Evolutionary conservation across 2,888 invertebrate genomes (phyloP).

Genomic region (Oscheius myriophilus): DNA sequence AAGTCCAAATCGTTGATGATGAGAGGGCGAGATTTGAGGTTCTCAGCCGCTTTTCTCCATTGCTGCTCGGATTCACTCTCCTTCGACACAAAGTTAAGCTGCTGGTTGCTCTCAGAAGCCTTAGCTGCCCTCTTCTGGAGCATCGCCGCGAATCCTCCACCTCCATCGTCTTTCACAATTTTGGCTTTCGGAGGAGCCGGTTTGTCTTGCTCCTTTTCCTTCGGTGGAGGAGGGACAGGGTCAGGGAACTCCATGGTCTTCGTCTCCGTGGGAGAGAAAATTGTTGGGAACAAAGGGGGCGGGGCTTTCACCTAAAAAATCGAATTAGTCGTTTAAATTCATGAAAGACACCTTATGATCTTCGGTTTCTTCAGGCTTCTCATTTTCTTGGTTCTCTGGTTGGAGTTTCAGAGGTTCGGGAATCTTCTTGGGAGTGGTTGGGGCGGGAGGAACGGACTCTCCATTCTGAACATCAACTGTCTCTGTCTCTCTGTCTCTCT

Average conservation of each 20-base stretch:
- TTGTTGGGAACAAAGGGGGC: slow-evolving; percentile 64
- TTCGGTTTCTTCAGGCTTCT: slow-evolving; percentile 23
- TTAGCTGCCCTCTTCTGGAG: slow-evolving; percentile 66
- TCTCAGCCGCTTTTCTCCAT: slow-evolving; percentile 82
- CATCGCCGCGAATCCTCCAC: slow-evolving; percentile 63
- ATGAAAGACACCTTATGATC: slow-evolving; percentile 6
- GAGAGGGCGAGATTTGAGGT: slow-evolving; percentile 75
- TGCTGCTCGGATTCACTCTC: slow-evolving; percentile 80
- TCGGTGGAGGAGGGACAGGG: slow-evolving; percentile 8
- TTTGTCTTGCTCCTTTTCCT: slow-evolving; percentile 35
- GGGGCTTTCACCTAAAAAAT: slow-evolving; percentile 60
- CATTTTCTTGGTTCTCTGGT: slow-evolving; percentile 48
- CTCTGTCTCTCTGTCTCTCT: too few species aligned
- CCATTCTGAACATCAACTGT: background rate
- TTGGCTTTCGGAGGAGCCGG: slow-evolving; percentile 50
- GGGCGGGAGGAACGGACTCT: background rate
- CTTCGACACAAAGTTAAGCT: slow-evolving; percentile 44
- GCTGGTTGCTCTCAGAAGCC: slow-evolving; percentile 47
- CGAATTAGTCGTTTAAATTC: background rate
- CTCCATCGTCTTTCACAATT: slow-evolving; percentile 52
- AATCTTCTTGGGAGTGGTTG: slow-evolving; percentile 31
- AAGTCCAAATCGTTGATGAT: slow-evolving; percentile 93
- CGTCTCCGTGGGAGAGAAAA: slow-evolving; percentile 69
- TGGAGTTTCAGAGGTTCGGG: slow-evolving; percentile 55
- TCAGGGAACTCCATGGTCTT: slow-evolving; percentile 68